Evolutionary conservation across 2,888 invertebrate genomes (phyloP).

Genomic region (Leuctra nigra): DNA sequence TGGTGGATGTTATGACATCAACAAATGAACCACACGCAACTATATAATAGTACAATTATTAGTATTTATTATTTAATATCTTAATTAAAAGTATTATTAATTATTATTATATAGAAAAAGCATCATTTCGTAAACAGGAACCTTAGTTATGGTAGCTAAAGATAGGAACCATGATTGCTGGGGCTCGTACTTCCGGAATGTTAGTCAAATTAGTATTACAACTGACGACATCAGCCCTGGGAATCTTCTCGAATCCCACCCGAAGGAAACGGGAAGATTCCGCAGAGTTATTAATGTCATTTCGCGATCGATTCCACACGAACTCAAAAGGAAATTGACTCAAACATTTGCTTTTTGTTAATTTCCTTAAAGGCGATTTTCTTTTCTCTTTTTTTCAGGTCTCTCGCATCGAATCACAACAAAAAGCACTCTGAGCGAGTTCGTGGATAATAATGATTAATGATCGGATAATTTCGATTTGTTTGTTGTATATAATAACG

Average conservation of each 20-base stretch:
- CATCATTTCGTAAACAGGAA: slow-evolving; percentile 39
- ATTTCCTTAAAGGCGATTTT: too few species aligned
- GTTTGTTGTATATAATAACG: slow-evolving; percentile 1
- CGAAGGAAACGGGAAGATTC: slow-evolving; percentile 6
- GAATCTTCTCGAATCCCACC: not conserved
- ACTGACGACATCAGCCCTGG: too few species aligned
- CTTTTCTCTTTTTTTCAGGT: slow-evolving; percentile 2
- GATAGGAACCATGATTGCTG: slow-evolving; percentile 42
- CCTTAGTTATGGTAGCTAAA: slow-evolving; percentile 40
- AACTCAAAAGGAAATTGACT: slow-evolving; percentile 6
- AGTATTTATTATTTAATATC: slow-evolving; percentile 24
- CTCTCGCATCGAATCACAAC: slow-evolving; percentile 1
- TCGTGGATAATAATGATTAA: slow-evolving; percentile 10
- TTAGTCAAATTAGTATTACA: not conserved
- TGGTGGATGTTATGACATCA: slow-evolving; percentile 30
- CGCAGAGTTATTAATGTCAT: slow-evolving; percentile 1
- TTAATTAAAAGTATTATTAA: slow-evolving; percentile 27
- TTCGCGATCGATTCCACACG: slow-evolving; percentile 4
- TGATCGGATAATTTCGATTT: slow-evolving; percentile 7
- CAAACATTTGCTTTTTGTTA: not conserved
- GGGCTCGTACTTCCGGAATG: slow-evolving; percentile 30
- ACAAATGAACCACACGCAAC: slow-evolving; percentile 31
- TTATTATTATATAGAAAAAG: slow-evolving; percentile 36
- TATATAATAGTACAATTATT: slow-evolving; percentile 31
- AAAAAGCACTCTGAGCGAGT: slow-evolving; percentile 10